Evolutionary conservation across 2,797 vertebrate species (phyloP).

Genomic region (Anolis apletophallus): DNA sequence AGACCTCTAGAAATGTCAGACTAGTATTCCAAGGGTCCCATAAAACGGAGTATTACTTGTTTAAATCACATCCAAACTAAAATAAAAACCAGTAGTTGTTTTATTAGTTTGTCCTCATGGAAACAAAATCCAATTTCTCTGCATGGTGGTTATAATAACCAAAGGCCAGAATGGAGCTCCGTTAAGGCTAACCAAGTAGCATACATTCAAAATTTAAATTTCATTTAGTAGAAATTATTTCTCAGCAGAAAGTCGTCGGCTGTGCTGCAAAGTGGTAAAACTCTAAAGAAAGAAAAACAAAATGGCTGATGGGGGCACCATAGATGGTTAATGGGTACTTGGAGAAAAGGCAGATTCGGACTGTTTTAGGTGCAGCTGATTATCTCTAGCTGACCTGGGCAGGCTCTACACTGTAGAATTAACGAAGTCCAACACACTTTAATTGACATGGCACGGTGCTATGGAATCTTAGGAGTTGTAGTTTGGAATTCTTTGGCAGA

Average conservation of each 20-base stretch:
- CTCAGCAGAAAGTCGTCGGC: constrained; percentile 5
- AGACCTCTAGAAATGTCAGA: constrained; percentile 67
- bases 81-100: constrained; percentile 51
- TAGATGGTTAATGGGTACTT: not conserved
- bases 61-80: constrained; percentile 50
- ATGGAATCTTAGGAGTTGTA: too few species aligned
- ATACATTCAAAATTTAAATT: constrained; percentile 44
- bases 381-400: not conserved
- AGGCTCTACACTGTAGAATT: too few species aligned
- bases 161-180: constrained; percentile 30
- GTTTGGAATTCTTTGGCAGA: too few species aligned
- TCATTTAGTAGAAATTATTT: constrained; percentile 51
- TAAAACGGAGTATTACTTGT: constrained; percentile 59
- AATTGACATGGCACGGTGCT: too few species aligned
- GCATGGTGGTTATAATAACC: constrained; percentile 33
- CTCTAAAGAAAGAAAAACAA: not conserved
- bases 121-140: constrained; percentile 54
- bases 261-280: not conserved
- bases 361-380: not conserved
- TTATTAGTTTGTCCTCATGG: constrained; percentile 35
- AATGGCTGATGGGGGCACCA: not conserved
- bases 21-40: constrained; percentile 45
- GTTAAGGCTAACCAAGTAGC: not conserved
- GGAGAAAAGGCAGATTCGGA: not conserved
- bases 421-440: too few species aligned